Conservation (phyloP, 2,113 vertebrate genomes). For the Apteryx owenii region DNA sequence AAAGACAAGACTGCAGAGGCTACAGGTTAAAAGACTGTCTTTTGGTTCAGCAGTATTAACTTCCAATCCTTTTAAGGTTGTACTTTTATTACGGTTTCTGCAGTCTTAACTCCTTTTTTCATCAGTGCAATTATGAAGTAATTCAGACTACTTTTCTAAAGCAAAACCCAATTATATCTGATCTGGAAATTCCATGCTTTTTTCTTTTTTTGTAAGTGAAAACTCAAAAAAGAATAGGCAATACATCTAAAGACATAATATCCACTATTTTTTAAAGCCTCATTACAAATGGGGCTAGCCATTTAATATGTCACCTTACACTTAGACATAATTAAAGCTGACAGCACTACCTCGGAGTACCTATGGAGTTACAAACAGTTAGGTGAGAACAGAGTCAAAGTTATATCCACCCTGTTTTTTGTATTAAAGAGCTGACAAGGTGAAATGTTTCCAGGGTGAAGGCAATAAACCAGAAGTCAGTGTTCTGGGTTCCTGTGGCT, state of each 20-base stretch:
- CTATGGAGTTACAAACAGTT: background rate
- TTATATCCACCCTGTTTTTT: background rate
- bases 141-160: conserved; percentile 53
- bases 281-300: background rate
- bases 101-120: background rate
- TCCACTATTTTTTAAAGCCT: background rate
- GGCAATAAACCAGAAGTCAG: background rate
- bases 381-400: background rate
- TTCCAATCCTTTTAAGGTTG: conserved; percentile 42
- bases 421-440: background rate
- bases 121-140: conserved; percentile 32
- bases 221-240: background rate
- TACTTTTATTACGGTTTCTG: conserved; percentile 50
- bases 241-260: background rate
- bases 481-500: background rate
- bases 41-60: conserved; percentile 54
- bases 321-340: background rate
- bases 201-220: background rate
- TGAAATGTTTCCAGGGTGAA: background rate
- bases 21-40: conserved; percentile 39
- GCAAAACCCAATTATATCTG: conserved; percentile 38
- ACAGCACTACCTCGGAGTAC: background rate
- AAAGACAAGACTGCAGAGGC: background rate
- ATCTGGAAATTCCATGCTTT: background rate
- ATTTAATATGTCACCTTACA: background rate